A percentile compares a stretch with the other conserved stretches of the same genome.
These are phyloP conservation scores for Panthera tigris DNA, from an alignment of 2,113 vertebrate species.

Conservation along the genomic window DNA sequence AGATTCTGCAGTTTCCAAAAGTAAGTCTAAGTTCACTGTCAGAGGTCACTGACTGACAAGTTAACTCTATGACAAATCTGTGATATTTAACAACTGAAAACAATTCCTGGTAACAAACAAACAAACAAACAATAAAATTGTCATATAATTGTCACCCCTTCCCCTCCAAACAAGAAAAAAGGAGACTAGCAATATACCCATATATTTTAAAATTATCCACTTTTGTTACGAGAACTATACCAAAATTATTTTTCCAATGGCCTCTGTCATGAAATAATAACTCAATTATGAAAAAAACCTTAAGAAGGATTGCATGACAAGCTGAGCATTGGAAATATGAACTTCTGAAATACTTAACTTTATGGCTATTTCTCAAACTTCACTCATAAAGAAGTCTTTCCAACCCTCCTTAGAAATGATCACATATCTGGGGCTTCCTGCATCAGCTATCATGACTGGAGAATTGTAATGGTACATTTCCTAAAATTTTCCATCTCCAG, in stretches of 20 bases:
- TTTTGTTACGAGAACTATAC: constrained; percentile 53
- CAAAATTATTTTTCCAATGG: constrained; percentile 64
- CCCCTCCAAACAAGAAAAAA: constrained; percentile 27
- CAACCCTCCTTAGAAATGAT: neutral
- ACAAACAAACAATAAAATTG: too few species aligned
- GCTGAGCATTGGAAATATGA: constrained; percentile 24
- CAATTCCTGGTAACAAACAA: constrained; percentile 37
- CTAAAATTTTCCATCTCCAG: neutral
- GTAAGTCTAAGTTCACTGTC: constrained; percentile 2
- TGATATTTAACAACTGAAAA: constrained; percentile 52
- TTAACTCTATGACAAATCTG: constrained; percentile 58
- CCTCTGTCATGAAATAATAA: constrained; percentile 60
- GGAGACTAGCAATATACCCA: neutral
- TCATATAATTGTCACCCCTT: neutral
- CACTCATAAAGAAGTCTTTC: neutral
- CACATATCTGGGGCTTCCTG: neutral
- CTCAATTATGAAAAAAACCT: constrained; percentile 1
- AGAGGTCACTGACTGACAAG: constrained; percentile 20
- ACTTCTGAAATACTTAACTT: constrained; percentile 29
- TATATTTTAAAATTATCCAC: constrained; percentile 14
- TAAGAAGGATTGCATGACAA: constrained; percentile 22
- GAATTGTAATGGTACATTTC: neutral
- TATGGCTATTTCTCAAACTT: neutral
- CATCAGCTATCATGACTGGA: neutral
- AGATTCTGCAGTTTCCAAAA: constrained; percentile 5